A percentile compares a stretch with the other conserved stretches of the same genome.
Evolutionary conservation across 2,113 vertebrate genomes (phyloP).

Genomic region (Mastomys natalensis): DNA sequence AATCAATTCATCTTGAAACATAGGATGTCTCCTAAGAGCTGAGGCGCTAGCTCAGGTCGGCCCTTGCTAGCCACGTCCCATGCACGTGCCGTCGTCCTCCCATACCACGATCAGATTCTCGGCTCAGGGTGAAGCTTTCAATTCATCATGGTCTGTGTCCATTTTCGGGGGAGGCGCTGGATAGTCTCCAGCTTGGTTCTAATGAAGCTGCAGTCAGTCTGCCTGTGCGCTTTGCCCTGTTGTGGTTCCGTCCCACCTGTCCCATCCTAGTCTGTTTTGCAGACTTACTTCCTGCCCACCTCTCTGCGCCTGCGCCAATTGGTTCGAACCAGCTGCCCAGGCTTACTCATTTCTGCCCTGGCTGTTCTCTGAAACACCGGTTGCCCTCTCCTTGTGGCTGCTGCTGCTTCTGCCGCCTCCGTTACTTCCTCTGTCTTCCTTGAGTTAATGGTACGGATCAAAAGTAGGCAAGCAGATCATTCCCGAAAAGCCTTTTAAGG

Average conservation of each 20-base stretch:
- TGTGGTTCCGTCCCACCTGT: not conserved
- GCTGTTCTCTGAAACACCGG: not conserved
- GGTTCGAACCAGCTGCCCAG: too few species aligned
- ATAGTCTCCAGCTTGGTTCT: not conserved
- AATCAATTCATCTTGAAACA: not conserved
- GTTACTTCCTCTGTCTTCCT: not conserved
- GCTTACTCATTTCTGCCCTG: not conserved
- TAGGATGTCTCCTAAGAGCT: too few species aligned
- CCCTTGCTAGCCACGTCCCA: not conserved
- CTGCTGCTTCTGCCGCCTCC: accelerated
- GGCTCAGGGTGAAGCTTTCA: not conserved
- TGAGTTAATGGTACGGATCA: not conserved
- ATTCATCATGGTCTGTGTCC: not conserved
- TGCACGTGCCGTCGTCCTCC: not conserved
- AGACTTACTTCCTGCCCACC: not conserved
- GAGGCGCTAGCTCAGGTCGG: not conserved
- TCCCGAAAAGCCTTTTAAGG: not conserved
- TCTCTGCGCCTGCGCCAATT: not conserved
- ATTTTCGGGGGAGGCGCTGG: not conserved
- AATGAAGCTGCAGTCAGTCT: too few species aligned
- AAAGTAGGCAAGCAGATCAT: not conserved
- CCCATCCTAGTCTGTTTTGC: not conserved
- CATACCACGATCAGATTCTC: not conserved
- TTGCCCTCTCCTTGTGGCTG: too few species aligned
- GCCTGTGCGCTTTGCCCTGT: not conserved